Conservation (phyloP, 2,797 vertebrate species). For the Hippoglossus hippoglossus region DNA sequence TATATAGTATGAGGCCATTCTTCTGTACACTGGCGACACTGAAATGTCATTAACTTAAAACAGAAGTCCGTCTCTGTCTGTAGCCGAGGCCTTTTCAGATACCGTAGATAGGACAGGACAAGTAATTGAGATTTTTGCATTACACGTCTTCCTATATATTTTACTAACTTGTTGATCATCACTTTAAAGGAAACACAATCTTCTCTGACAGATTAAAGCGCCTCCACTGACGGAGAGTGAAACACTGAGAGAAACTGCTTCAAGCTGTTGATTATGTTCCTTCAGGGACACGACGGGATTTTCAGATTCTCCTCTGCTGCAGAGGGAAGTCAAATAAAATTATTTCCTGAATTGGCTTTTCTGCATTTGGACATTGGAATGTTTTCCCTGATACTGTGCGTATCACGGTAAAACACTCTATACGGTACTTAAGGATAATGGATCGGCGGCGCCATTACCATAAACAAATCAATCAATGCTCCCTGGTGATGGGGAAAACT, state of each 20-base stretch:
- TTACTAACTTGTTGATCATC: too few species aligned
- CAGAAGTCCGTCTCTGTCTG: too few species aligned
- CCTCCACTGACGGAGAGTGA: neutral
- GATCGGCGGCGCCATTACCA: constrained; percentile 55
- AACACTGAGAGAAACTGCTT: neutral
- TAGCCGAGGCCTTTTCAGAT: too few species aligned
- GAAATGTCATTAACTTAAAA: too few species aligned
- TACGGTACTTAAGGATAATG: constrained; percentile 53
- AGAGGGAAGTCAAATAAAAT: constrained; percentile 14
- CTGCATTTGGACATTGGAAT: constrained; percentile 6
- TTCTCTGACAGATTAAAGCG: too few species aligned
- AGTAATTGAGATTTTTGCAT: too few species aligned
- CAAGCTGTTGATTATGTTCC: constrained; percentile 6
- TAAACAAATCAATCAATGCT: constrained; percentile 70
- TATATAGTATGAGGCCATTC: neutral
- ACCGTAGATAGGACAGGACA: too few species aligned
- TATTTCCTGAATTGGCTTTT: constrained; percentile 1
- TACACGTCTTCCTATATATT: too few species aligned
- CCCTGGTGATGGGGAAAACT: constrained; percentile 50
- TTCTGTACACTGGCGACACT: too few species aligned
- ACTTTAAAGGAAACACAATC: neutral
- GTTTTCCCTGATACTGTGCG: constrained; percentile 15
- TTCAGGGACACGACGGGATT: neutral
- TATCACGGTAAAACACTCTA: constrained; percentile 39
- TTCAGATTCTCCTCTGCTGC: neutral